Percentiles rank a stretch among this genome's conserved stretches.
These are phyloP conservation scores for Caenorhabditis afra DNA, from an alignment of 2,888 invertebrate genomes.

Conservation along the genomic window DNA sequence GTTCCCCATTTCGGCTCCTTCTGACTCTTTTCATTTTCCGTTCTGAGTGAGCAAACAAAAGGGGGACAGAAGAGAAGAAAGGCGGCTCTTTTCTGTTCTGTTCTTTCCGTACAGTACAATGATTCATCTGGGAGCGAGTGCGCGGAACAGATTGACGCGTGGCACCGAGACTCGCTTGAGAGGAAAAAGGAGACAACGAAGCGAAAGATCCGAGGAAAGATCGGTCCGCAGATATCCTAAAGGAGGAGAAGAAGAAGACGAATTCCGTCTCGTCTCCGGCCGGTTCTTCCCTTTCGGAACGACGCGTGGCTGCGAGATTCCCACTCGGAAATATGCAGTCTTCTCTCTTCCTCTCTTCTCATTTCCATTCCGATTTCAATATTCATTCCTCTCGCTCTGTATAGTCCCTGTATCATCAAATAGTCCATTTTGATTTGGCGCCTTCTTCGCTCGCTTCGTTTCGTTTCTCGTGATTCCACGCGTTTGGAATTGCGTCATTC, in stretches of 20 bases:
- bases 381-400: not conserved
- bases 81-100: not conserved
- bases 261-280: not conserved
- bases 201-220: too few species aligned
- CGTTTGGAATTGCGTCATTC: not conserved
- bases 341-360: constrained; percentile 2
- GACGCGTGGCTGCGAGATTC: too few species aligned
- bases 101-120: not conserved
- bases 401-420: too few species aligned
- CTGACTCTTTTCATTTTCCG: not conserved
- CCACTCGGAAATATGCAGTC: not conserved
- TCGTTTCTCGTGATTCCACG: not conserved
- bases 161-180: too few species aligned
- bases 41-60: not conserved
- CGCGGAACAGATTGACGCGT: not conserved
- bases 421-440: not conserved
- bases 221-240: too few species aligned
- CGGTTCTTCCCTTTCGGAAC: not conserved
- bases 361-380: not conserved
- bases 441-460: not conserved
- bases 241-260: too few species aligned
- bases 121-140: not conserved
- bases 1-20: not conserved
- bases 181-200: too few species aligned
- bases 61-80: not conserved